Evolutionary conservation across 2,888 invertebrate species (phyloP), one percentile per base, ranked within the genome.

Genomic region (Amorpha juglandis): DNA sequence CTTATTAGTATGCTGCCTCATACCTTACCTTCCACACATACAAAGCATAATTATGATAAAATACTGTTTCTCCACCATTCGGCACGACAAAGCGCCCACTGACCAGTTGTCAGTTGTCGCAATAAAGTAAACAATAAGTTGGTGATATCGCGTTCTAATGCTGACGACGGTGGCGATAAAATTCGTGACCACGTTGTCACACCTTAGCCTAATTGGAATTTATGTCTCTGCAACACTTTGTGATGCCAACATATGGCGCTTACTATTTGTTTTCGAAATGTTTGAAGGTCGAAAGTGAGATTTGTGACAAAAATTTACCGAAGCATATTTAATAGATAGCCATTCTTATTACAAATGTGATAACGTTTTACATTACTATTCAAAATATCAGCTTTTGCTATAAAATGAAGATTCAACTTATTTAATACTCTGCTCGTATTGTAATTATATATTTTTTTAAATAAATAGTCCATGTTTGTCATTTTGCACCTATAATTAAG

Each of bases 121-220:
- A 86, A 81, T 82, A 83, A 82, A 78, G 79, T 76, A 78, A 83
- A 89, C 88, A 88, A 88, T 88, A 84, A 84, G 83, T 78, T 73
- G 82, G 73, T 76, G 77, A 78, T 80, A 82, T 55, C 51, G 51
- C 51, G 35, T 27, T 64, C 64, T 65, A 65, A 65, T 65, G 55
- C 58, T 47, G 35, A 42, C 71, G 80, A 76, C 74, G 77, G 68
- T 45, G 45, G 75, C 79, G 87, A 86, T 88, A 87, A 84, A 80
- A 77, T 78, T 80, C 75, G 80, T 82, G 86, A 82, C 80, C 80
- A 79, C 81, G 73, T 82, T 83, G 82, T 87, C 85, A 87, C 88
- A 88, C 87, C 86, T 88, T 77, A 72, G 68, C 83, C 87, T 91
- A 91, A 91, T 91, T 91, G 88, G 84, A 90, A 92, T 92, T 92